Evolutionary conservation across 2,888 invertebrate species (phyloP).

Genomic region (Ariolimax columbianus): DNA sequence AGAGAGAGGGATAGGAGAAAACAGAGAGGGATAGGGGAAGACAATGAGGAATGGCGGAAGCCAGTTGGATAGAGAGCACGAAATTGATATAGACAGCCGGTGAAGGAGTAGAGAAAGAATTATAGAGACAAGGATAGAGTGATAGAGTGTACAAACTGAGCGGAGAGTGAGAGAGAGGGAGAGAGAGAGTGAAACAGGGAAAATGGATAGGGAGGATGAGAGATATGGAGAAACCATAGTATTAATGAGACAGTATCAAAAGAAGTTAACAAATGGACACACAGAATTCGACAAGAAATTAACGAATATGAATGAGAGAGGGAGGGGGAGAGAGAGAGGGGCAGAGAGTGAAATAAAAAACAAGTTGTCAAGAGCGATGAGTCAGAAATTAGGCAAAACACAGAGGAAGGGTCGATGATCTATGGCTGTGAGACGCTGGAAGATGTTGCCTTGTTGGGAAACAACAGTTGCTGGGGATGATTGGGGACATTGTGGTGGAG

Average conservation of each 20-base stretch:
- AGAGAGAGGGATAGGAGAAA: not conserved
- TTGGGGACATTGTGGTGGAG: not conserved
- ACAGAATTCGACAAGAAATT: not conserved
- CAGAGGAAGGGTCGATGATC: not conserved
- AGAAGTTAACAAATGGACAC: not conserved
- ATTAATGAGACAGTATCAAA: not conserved
- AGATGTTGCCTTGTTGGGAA: not conserved
- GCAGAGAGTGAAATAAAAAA: not conserved
- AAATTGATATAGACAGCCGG: not conserved
- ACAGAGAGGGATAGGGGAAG: not conserved
- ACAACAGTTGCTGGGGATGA: not conserved
- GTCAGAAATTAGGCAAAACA: conserved; percentile 27
- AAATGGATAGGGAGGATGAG: not conserved
- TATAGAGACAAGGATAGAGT: not conserved
- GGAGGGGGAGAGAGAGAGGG: not conserved
- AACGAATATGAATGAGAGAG: conserved; percentile 3
- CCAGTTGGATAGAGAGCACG: not conserved
- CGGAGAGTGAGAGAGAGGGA: not conserved
- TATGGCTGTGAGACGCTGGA: not conserved
- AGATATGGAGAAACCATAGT: not conserved
- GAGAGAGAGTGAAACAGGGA: not conserved
- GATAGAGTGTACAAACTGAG: not conserved
- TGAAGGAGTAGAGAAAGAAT: not conserved
- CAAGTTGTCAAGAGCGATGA: not conserved
- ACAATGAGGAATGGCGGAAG: not conserved